Base-by-base conservation (phyloP, 2,113 vertebrate genomes). In the Crypturellus undulatus region DNA sequence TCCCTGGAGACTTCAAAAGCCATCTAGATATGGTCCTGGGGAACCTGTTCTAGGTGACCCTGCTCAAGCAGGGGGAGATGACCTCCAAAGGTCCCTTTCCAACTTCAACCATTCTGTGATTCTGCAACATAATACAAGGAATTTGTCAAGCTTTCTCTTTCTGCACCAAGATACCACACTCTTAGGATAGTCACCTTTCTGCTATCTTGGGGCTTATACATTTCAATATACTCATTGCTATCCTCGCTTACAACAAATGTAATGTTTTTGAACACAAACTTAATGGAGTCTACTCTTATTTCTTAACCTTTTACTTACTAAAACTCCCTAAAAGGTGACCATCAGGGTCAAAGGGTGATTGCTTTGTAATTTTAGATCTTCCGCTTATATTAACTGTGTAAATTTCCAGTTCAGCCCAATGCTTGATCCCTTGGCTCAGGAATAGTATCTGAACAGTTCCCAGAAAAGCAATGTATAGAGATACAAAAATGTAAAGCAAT, bases 361-460 rank as follows among this genome's bases (percentile, higher is more conserved):
- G 38, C 19, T 86, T 38, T 77, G n/a, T 68, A 86, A 86, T 90
- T 88, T 90, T 87, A 82, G 30, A 89, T 73, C 9, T 34, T 77
- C 8, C 34, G 42, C 17, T 94, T 9, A 2, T 42, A 80, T 86
- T 79, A 91, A 81, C 47, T 60, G 36, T 52, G 56, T 72, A 78
- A 64, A 82, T 54, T 79, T 95, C 52, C 60, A 92, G n/a, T 65
- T 86, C 59, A 79, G 34, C 79, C 10, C 25, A 94, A 84, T 63
- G 43, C 49, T 49, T 49, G 49, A 49, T n/a, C 34, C 51, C 38
- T 85, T 72, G 64, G 56, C 54, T 89, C 32, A 84, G 75, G 34
- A 89, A 86, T 21, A 87, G 90, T 88, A 7, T 42, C 32, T 82
- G 56, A 88, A 67, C 13, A 60, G 10, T 12, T 75, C 12, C 22